Percentiles rank a stretch among this genome's conserved stretches.
Conservation (phyloP, 2,797 vertebrate species). For the Mormyrops attenuatus region DNA sequence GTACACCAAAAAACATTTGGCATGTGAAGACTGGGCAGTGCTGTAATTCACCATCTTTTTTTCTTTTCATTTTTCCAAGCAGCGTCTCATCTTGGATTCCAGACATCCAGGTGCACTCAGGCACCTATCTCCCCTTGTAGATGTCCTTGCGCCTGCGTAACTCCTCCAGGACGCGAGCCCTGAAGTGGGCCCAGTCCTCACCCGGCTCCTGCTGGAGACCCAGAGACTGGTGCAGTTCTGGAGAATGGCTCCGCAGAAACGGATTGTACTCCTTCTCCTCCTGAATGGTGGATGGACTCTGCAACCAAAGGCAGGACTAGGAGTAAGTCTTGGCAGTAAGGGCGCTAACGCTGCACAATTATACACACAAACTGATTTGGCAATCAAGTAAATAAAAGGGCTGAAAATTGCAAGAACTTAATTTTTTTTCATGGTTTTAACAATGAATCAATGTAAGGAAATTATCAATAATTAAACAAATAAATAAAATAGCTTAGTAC, state of each 20-base stretch:
- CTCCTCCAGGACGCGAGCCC: constrained; percentile 80
- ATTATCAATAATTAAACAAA: not conserved
- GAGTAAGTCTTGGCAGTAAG: not conserved
- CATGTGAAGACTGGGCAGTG: not conserved
- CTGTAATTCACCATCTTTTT: not conserved
- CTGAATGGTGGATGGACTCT: constrained; percentile 86
- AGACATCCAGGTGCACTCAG: not conserved
- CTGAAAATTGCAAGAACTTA: not conserved
- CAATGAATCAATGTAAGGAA: not conserved
- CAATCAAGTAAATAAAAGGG: not conserved
- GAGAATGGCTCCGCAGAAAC: constrained; percentile 78
- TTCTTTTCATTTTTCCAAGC: not conserved
- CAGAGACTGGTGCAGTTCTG: constrained; percentile 73
- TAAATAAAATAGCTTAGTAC: not conserved
- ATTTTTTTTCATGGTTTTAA: not conserved
- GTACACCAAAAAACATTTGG: not conserved
- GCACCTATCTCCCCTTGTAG: constrained; percentile 71
- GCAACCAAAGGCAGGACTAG: constrained; percentile 21
- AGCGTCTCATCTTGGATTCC: not conserved
- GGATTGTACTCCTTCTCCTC: constrained; percentile 92
- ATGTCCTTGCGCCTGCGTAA: constrained; percentile 79
- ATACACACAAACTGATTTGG: not conserved
- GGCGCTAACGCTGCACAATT: not conserved
- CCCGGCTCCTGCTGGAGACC: constrained; percentile 60
- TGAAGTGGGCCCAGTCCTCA: constrained; percentile 69